Evolutionary conservation across 2,888 invertebrate genomes (phyloP), one percentile per base, ranked within the genome.

Genomic region (Rhogogaster chlorosoma): DNA sequence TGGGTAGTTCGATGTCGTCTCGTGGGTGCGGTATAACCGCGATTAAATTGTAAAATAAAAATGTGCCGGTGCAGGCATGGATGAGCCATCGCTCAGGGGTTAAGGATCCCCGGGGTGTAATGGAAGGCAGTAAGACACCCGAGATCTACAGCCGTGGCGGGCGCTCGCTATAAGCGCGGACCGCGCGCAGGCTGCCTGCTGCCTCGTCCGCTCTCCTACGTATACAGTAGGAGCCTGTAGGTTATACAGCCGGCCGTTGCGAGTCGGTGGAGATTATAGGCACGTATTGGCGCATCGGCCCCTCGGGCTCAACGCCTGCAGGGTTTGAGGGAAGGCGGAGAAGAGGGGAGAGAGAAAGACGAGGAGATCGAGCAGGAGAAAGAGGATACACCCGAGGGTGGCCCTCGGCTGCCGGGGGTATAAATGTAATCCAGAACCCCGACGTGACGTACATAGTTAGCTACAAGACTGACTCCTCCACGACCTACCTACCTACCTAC

Each of bases 201-300:
- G 1, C 61, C 26, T 12, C 61, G 61, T 61, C 61, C 12, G 61
- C 26, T 26, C 12, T 22, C 61, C 26, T 26, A 26, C 18, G 67
- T 67, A 67, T 67, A 67, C 32, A 26, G 12, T 49, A 26, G 77
- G 29, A 67, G 32, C 67, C 32, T 53, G 38, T 53, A 80, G 22
- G 61, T 80, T 73, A 73, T 38, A 80, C 22, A 38, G 80, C 57
- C 57, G 57, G 38, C 61, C 77, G 57, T 57, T 45, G 80, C 57
- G 83, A 83, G 83, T 83, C 83, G 83, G 83, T 86, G 88, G 89
- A 91, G 91, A 91, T 92, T 92, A 92, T 92, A 91, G 92, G 91
- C 92, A 92, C 92, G 92, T 92, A 92, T 92, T 92, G 92, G 92
- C 92, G 92, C 92, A 92, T 92, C 91, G 92, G 89, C 89, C 92